A percentile compares a stretch with the other conserved stretches of the same genome.
These are phyloP conservation scores for Alitta virens DNA, from an alignment of 2,888 invertebrate genomes.

Conservation along the genomic window DNA sequence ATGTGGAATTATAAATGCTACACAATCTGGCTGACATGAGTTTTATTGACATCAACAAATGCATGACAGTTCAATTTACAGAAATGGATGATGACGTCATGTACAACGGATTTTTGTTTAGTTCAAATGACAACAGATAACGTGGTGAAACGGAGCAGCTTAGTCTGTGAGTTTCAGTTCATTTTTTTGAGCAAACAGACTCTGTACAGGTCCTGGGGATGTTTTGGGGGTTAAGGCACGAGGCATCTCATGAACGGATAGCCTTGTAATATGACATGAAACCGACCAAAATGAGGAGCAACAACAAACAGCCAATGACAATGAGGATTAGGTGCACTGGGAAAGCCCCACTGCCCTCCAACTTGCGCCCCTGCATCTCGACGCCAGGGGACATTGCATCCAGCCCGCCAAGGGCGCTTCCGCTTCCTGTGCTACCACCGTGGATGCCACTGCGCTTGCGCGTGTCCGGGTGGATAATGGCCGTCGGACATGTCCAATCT, in stretches of 20 bases:
- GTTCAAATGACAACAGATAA: too few relatives aligned
- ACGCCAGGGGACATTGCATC: background rate
- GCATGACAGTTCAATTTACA: too few relatives aligned
- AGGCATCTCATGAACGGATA: background rate
- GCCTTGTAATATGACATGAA: conserved; percentile 25
- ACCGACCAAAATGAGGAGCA: conserved; percentile 24
- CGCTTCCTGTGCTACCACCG: background rate
- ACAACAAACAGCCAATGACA: conserved; percentile 24
- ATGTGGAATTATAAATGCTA: too few relatives aligned
- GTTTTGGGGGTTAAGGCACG: too few relatives aligned
- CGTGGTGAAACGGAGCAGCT: too few relatives aligned
- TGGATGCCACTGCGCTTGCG: conserved; percentile 7
- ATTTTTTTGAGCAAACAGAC: too few relatives aligned
- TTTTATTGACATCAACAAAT: too few relatives aligned
- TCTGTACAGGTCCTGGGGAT: too few relatives aligned
- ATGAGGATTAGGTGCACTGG: conserved; percentile 23
- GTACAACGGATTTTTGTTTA: too few relatives aligned
- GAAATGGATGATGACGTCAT: too few relatives aligned
- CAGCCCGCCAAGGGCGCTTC: background rate
- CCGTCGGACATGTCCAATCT: conserved; percentile 29
- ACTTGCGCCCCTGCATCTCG: background rate
- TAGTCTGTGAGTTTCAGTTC: too few relatives aligned
- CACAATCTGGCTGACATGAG: too few relatives aligned
- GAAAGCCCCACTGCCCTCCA: conserved; percentile 7
- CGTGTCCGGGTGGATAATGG: conserved; percentile 1